phyloP scores from a whole-genome alignment of 1,140 invertebrate species.

The Rhizoglyphus robini region DNA sequence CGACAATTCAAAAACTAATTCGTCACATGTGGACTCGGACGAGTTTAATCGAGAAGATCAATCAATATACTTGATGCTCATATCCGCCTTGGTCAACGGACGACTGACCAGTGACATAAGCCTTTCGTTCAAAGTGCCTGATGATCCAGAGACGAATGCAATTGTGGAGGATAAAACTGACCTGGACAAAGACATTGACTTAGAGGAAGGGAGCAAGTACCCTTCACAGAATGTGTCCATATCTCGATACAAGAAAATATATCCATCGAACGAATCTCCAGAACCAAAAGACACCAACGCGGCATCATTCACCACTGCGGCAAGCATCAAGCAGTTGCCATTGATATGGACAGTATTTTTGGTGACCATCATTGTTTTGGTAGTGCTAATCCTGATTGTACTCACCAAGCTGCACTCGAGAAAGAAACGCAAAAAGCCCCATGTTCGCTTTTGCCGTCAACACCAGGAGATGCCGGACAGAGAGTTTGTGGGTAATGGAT shows the following conservation, averaged over 20 bases:
- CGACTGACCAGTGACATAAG: constrained; percentile 3
- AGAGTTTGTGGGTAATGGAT: not conserved
- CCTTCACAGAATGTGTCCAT: not conserved
- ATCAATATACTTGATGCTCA: constrained; percentile 4
- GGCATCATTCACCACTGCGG: not conserved
- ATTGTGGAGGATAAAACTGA: not conserved
- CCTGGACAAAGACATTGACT: not conserved
- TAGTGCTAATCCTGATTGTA: not conserved
- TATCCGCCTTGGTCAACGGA: constrained; percentile 1
- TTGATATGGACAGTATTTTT: not conserved
- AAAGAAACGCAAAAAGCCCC: not conserved
- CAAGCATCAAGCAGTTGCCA: not conserved
- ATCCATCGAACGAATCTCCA: not conserved
- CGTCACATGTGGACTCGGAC: not conserved
- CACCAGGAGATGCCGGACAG: not conserved
- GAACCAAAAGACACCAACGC: not conserved
- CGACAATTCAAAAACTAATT: not conserved
- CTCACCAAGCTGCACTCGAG: not conserved
- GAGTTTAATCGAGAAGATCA: not conserved
- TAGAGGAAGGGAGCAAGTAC: not conserved
- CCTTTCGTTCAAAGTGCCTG: constrained; percentile 1
- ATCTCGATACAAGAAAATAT: not conserved
- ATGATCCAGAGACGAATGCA: not conserved
- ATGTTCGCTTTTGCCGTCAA: not conserved
- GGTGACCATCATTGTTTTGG: not conserved